Evolutionary conservation across 2,888 invertebrate species (phyloP).

Genomic region (Ditylenchus weischeri): DNA sequence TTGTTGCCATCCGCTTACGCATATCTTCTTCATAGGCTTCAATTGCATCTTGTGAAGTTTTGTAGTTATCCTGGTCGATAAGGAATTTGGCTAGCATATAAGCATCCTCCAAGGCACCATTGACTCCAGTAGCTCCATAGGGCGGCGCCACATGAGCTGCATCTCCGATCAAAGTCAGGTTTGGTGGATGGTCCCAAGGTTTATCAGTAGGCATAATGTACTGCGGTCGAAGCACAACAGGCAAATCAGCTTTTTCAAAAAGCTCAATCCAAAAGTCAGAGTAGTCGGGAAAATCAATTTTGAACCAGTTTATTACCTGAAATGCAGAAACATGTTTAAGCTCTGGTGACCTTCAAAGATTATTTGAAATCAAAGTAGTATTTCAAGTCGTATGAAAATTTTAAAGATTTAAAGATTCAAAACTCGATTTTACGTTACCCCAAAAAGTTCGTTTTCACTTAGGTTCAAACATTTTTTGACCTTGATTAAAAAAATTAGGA

Average conservation of each 20-base stretch:
- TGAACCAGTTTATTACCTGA: background rate
- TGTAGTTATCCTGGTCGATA: background rate
- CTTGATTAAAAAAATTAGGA: too few species aligned
- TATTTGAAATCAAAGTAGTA: too few species aligned
- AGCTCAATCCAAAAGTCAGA: background rate
- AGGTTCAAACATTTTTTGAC: too few species aligned
- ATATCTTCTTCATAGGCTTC: background rate
- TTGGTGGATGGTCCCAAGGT: background rate
- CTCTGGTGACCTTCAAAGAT: too few species aligned
- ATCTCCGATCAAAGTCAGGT: background rate
- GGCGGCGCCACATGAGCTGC: background rate
- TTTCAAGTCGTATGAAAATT: too few species aligned
- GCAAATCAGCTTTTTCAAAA: background rate
- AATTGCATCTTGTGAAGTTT: background rate
- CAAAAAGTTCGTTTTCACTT: too few species aligned
- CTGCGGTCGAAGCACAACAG: background rate
- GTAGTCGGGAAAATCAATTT: background rate
- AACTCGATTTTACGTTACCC: too few species aligned
- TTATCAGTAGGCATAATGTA: background rate
- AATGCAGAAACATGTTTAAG: background rate
- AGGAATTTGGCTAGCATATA: background rate
- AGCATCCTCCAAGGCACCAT: background rate
- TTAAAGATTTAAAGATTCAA: too few species aligned
- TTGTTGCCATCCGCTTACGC: background rate
- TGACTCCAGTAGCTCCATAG: background rate